A percentile compares a stretch with the other conserved stretches of the same genome.
Conservation (phyloP, 2,888 invertebrate species). For the Tortricodes alternella region DNA sequence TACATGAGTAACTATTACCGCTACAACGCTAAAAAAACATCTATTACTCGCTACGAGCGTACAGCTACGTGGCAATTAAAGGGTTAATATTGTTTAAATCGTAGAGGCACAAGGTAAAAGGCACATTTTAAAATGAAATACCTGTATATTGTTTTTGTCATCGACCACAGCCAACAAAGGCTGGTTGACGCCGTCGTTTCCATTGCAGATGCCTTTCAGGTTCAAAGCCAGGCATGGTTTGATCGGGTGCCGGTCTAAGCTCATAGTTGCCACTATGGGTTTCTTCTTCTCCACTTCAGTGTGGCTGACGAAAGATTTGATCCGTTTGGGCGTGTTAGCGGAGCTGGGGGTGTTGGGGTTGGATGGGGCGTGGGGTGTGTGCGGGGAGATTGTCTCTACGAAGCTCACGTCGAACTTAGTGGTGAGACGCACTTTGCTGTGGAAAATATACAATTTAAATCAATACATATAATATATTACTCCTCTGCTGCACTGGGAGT, state of each 20-base stretch:
- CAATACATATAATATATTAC: too few relatives aligned
- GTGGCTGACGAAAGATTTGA: slow-evolving; percentile 62
- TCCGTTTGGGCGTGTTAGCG: slow-evolving; percentile 56
- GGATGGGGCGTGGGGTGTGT: slow-evolving; percentile 50
- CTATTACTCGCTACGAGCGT: too few relatives aligned
- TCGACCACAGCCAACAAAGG: slow-evolving; percentile 75
- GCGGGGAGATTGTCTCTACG: slow-evolving; percentile 53
- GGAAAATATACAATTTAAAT: too few relatives aligned
- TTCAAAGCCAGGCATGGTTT: slow-evolving; percentile 58
- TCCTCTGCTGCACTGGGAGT: too few relatives aligned
- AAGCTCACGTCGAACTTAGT: slow-evolving; percentile 76
- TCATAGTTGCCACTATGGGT: slow-evolving; percentile 58
- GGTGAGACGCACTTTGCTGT: slow-evolving; percentile 71
- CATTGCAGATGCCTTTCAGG: slow-evolving; percentile 69
- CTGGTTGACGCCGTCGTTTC: slow-evolving; percentile 53
- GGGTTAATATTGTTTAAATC: too few relatives aligned
- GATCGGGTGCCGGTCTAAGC: slow-evolving; percentile 64
- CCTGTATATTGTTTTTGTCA: slow-evolving; percentile 76
- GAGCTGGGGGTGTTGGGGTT: slow-evolving; percentile 47
- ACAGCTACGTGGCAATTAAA: too few relatives aligned
- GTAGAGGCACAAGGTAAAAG: too few relatives aligned
- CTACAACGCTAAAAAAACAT: too few relatives aligned
- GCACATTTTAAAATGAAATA: slow-evolving; percentile 33
- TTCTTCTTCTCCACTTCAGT: slow-evolving; percentile 53
- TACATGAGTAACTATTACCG: too few relatives aligned